Evolutionary conservation across 2,888 invertebrate genomes (phyloP).

Genomic region (Amphipyra berbera): DNA sequence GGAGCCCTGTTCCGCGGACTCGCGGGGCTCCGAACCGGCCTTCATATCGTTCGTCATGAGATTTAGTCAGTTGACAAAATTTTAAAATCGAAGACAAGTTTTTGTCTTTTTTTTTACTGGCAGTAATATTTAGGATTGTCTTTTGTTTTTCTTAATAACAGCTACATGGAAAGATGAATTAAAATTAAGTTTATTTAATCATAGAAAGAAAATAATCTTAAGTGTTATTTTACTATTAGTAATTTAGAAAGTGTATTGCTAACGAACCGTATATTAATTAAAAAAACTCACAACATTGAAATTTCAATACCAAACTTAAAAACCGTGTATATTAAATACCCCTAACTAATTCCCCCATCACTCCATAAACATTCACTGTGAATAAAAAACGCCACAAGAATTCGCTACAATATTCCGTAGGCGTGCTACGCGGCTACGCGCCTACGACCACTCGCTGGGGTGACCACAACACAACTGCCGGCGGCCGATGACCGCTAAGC

Average conservation of each 20-base stretch:
- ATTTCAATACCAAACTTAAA: neutral
- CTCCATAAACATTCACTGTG: slow-evolving; percentile 16
- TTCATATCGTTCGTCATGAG: slow-evolving; percentile 79
- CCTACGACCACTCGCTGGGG: slow-evolving; percentile 65
- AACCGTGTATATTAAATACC: slow-evolving; percentile 8
- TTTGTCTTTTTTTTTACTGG: neutral
- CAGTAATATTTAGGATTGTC: neutral
- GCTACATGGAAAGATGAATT: too few species aligned
- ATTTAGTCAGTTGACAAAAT: slow-evolving; percentile 3
- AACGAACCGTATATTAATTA: too few species aligned
- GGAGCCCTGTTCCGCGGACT: slow-evolving; percentile 65
- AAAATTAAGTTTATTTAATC: too few species aligned
- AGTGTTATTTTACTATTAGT: too few species aligned
- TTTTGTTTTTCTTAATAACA: neutral
- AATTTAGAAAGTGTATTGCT: too few species aligned
- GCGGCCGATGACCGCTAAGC: slow-evolving; percentile 75
- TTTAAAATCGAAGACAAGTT: neutral
- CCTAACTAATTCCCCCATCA: slow-evolving; percentile 43
- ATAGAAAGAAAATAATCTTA: too few species aligned
- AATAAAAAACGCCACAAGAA: slow-evolving; percentile 11
- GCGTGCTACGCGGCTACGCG: slow-evolving; percentile 59
- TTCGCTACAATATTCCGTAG: slow-evolving; percentile 58
- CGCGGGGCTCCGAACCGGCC: slow-evolving; percentile 62
- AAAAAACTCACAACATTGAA: neutral
- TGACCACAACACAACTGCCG: slow-evolving; percentile 59